Base-by-base conservation (phyloP, 2,888 invertebrate species). In the Noctua fimbriata region DNA sequence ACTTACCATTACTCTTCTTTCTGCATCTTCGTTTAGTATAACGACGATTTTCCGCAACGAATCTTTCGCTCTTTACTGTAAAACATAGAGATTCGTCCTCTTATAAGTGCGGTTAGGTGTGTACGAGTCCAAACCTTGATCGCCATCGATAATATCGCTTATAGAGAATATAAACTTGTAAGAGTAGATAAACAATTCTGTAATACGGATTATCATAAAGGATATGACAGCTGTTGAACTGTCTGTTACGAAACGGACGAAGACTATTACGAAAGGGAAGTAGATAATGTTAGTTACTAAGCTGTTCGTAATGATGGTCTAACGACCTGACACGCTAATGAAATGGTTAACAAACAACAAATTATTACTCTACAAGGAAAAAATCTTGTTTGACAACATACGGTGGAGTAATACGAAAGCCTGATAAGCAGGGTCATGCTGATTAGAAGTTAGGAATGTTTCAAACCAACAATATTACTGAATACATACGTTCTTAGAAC, bases 231-330 rank as follows among this genome's bases (percentile, higher is more conserved):
- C 49, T 44, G 36, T 72, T 36, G 41, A 28, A 49, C 47, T 32
- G 44, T 28, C 10, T 74, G 16, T 79, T 85, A 74, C 55, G 55
- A 76, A 83, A 74, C 49, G 66, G 76, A 74, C 60, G 47, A 67
- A 36, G 44, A 76, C 65, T 58, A 63, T 87, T 76, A 83, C 41
- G 49, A 76, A 76, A 75, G 10, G 80, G 74, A 84, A 85, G 73
- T 47, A 74, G 75, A 84, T 87, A 81, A 87, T 67, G 74, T 77
- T 77, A 66, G 72, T 49, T 76, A 65, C 76, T 81, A 84, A 85
- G 69, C 72, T 69, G 41, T 75, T 85, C 32, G 58, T 85, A 84
- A 85, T 84, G 81, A 73, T 87, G 36, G 4, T 84, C 44, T 81
- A 81, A 85, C 70, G 84, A 76, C 75, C 72, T 66, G 55, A 63